Conservation (phyloP, 2,797 vertebrate species). For the Microchirus variegatus region DNA sequence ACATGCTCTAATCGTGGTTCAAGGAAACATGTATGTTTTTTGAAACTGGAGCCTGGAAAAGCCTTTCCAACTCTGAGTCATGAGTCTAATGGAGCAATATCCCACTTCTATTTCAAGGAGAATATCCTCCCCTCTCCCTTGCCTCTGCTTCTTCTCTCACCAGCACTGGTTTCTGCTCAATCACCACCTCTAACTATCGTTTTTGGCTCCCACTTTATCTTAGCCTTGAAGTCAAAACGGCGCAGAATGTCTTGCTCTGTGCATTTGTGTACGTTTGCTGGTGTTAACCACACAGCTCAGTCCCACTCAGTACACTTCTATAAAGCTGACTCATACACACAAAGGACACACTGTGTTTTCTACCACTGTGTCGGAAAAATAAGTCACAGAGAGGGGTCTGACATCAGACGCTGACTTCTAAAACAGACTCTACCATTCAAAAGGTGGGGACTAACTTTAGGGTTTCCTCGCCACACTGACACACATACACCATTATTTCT, state of each 20-base stretch:
- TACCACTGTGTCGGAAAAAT: constrained; percentile 42
- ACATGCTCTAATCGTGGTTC: background rate
- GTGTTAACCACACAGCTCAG: constrained; percentile 42
- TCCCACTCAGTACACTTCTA: constrained; percentile 60
- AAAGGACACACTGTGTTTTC: constrained; percentile 72
- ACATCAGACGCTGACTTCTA: constrained; percentile 48
- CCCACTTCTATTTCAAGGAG: constrained; percentile 20
- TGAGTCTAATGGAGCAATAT: constrained; percentile 8
- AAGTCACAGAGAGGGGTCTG: constrained; percentile 57
- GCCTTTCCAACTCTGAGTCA: constrained; percentile 32
- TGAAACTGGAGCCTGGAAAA: background rate
- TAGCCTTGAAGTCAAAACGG: constrained; percentile 5
- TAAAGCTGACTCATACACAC: constrained; percentile 49
- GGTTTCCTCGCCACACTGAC: constrained; percentile 16
- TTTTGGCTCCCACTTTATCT: constrained; percentile 14
- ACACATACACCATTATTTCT: background rate
- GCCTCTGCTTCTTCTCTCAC: background rate
- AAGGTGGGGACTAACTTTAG: constrained; percentile 7
- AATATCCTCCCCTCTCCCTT: constrained; percentile 11
- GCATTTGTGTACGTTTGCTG: constrained; percentile 29
- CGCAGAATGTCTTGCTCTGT: constrained; percentile 26
- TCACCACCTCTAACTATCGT: background rate
- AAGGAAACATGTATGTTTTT: constrained; percentile 3
- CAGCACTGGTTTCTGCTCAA: constrained; percentile 9
- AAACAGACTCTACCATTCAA: constrained; percentile 52